These are phyloP conservation scores for Propithecus deckenii DNA, from an alignment of 2,797 vertebrate genomes.

Conservation along the genomic window DNA sequence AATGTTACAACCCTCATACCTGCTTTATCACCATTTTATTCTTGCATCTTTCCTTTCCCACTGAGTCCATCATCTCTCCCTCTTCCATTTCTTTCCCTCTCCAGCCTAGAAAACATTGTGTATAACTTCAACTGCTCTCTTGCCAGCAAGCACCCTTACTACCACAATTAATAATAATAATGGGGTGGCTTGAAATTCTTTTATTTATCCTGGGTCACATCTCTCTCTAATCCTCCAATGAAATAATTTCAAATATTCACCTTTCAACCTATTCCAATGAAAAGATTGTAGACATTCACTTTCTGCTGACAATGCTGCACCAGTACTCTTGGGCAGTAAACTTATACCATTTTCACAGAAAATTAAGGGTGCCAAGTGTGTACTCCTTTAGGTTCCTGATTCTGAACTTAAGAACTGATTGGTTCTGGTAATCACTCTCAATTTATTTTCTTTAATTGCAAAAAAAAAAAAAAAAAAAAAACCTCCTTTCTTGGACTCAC, in stretches of 20 bases:
- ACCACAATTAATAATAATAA: neutral
- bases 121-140: neutral
- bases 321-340: neutral
- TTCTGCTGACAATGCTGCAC: neutral
- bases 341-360: neutral
- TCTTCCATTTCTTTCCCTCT: neutral
- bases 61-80: neutral
- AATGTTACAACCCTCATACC: neutral
- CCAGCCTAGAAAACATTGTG: neutral
- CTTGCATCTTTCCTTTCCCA: neutral
- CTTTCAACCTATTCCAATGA: neutral
- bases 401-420: neutral
- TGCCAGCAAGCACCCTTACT: neutral
- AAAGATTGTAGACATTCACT: neutral
- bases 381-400: neutral
- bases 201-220: neutral
- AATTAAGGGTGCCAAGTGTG: neutral
- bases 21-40: neutral
- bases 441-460: neutral
- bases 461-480: neutral
- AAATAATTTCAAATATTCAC: neutral
- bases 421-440: neutral
- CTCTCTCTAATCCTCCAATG: neutral
- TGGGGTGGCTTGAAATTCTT: neutral
- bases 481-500: neutral